Evolutionary conservation across 2,888 invertebrate species (phyloP), one percentile per base, ranked within the genome.

Genomic region (Agonopterix arenella): DNA sequence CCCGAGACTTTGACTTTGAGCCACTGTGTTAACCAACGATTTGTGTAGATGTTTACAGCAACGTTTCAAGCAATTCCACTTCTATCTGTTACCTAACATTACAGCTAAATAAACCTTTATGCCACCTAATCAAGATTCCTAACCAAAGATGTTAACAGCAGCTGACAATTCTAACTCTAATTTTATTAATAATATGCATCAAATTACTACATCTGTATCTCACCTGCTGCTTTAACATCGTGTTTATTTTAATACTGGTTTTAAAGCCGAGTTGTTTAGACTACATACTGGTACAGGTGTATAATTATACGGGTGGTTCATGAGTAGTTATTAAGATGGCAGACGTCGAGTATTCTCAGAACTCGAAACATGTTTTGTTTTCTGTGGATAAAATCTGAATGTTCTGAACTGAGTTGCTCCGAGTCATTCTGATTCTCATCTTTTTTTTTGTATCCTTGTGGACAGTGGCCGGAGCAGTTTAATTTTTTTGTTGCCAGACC

Each of bases 311-410:
- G 54, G 56, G 55, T 59, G 57, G 54, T 60, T 59, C 60, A 60
- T 51, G 56, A 68, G 68, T 63, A 50, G 64, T 70, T 67, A 66
- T 68, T 66, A 67, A 68, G 66, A 64, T 57, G 59, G 64, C 59
- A 61, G 59, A 47, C 57, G 52, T 50, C 53, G 54, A 57, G 56
- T 48, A 59, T 71, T 71, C 68, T 61, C 53, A 56, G 70, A 73
- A 66, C 46, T 51, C 52, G 52, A 52, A 56, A 57, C 59, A 56
- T 58, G 64, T 63, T 64, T 63, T 64, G 63, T 64, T 57, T 74
- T 73, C 70, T 62, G 48, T 59, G 70, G 72, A 73, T 57, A 55
- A 64, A 68, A 64, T 68, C 63, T 61, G 58, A 28, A 62, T 71
- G 70, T 68, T 69, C 60, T 60, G 58, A 59, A 51, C 56, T 7